phyloP scores from a whole-genome alignment of 1,140 invertebrate genomes.

The Drosophila pachea region DNA sequence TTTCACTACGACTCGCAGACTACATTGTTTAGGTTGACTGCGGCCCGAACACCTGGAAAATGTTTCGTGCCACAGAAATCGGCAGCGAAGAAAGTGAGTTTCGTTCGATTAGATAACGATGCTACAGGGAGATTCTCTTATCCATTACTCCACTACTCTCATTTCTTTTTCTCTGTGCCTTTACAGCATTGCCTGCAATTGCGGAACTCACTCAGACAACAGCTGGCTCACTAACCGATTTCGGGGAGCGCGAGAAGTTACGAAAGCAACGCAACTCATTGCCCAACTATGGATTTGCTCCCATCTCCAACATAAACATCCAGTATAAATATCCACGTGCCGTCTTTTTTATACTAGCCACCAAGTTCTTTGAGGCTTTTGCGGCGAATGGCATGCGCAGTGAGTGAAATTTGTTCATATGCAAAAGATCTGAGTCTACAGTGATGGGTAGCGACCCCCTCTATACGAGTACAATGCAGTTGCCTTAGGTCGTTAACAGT shows the following conservation, averaged over 20 bases:
- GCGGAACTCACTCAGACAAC: constrained; percentile 51
- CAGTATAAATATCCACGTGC: constrained; percentile 70
- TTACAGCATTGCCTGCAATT: constrained; percentile 62
- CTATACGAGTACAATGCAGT: constrained; percentile 8
- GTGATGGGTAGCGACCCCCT: constrained; percentile 2
- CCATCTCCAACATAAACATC: constrained; percentile 40
- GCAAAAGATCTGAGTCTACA: neutral
- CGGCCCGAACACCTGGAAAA: constrained; percentile 43
- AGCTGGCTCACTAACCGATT: constrained; percentile 16
- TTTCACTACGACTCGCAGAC: constrained; percentile 24
- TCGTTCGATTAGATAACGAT: constrained; percentile 23
- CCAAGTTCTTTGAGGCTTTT: constrained; percentile 78
- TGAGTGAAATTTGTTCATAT: constrained; percentile 44
- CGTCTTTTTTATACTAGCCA: constrained; percentile 67
- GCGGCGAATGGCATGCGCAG: constrained; percentile 78
- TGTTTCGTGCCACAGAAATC: constrained; percentile 74
- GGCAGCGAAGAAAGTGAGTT: constrained; percentile 77
- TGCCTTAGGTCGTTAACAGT: constrained; percentile 40
- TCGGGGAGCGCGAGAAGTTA: constrained; percentile 33
- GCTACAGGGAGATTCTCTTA: constrained; percentile 30
- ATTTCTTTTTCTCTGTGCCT: neutral
- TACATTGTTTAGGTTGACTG: constrained; percentile 36
- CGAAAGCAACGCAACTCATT: constrained; percentile 45
- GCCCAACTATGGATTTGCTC: constrained; percentile 66
- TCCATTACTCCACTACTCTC: neutral